phyloP scores from a whole-genome alignment of 1,140 invertebrate species.

The Drosophila littoralis region DNA sequence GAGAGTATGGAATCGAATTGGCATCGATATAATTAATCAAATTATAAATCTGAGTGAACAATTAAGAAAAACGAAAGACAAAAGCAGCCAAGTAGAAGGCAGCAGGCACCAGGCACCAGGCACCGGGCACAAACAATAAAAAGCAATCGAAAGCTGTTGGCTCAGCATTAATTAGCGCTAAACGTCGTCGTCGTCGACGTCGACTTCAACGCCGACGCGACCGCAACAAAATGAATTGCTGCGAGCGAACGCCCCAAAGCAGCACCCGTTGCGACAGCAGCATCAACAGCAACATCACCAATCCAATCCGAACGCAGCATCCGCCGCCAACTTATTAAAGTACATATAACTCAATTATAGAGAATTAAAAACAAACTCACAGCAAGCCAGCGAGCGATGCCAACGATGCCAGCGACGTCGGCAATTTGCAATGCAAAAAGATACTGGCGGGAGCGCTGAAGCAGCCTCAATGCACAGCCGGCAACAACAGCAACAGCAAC shows the following conservation, averaged over 20 bases:
- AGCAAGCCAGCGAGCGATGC: slow-evolving; percentile 45
- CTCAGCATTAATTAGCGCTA: slow-evolving; percentile 79
- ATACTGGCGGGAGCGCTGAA: slow-evolving; percentile 33
- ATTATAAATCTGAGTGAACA: slow-evolving; percentile 73
- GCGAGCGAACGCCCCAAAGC: slow-evolving; percentile 38
- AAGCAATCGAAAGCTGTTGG: slow-evolving; percentile 72
- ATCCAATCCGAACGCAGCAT: slow-evolving; percentile 52
- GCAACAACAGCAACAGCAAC: slow-evolving; percentile 60
- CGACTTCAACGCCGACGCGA: slow-evolving; percentile 38
- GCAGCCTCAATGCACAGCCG: slow-evolving; percentile 29
- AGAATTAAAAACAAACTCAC: slow-evolving; percentile 81
- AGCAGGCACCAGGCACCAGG: slow-evolving; percentile 9
- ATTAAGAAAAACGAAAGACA: slow-evolving; percentile 69
- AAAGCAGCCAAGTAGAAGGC: slow-evolving; percentile 60
- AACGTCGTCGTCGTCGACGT: slow-evolving; percentile 48
- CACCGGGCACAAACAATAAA: slow-evolving; percentile 53
- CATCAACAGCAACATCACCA: slow-evolving; percentile 37
- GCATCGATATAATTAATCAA: slow-evolving; percentile 74
- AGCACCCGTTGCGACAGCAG: slow-evolving; percentile 22
- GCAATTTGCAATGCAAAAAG: slow-evolving; percentile 74
- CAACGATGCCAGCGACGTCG: slow-evolving; percentile 49
- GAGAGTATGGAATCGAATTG: slow-evolving; percentile 29
- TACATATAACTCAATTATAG: slow-evolving; percentile 81
- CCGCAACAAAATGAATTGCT: slow-evolving; percentile 25
- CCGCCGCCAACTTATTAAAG: slow-evolving; percentile 77